Percentiles rank a stretch among this genome's conserved stretches.
These are phyloP conservation scores for Anguilla anguilla DNA, from an alignment of 2,797 vertebrate species.

Conservation along the genomic window DNA sequence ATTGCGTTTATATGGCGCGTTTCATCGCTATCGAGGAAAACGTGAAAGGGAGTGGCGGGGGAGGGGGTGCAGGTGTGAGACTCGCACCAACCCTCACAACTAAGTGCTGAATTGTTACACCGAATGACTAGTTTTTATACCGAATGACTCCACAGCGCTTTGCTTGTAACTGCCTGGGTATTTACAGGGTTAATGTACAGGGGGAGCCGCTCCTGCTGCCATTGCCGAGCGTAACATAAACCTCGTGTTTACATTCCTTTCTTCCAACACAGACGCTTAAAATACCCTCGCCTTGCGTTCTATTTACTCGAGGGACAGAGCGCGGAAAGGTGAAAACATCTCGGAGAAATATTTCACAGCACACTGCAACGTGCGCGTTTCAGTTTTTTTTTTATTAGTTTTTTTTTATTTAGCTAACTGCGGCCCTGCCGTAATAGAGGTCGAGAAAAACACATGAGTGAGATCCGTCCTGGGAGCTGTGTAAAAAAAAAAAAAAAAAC, in stretches of 20 bases:
- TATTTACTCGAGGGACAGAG: background rate
- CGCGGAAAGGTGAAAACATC: background rate
- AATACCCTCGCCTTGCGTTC: slow-evolving; percentile 17
- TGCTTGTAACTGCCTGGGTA: slow-evolving; percentile 16
- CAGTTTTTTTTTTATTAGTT: background rate
- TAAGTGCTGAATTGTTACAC: background rate
- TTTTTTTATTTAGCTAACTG: background rate
- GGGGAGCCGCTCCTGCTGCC: slow-evolving; percentile 5
- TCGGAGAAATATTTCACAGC: background rate
- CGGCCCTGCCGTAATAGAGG: background rate
- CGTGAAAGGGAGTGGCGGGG: background rate
- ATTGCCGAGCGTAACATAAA: slow-evolving; percentile 23
- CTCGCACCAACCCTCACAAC: background rate
- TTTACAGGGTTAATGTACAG: slow-evolving; percentile 11
- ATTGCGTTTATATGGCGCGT: background rate
- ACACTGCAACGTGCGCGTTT: background rate
- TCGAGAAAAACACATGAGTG: background rate
- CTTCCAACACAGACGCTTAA: slow-evolving; percentile 29
- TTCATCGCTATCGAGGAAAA: background rate
- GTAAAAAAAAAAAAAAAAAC: background rate
- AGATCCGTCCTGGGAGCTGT: background rate
- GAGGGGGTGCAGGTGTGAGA: background rate
- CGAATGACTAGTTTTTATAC: background rate
- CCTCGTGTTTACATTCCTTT: slow-evolving; percentile 31
- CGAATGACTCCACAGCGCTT: background rate